Evolutionary conservation across 2,113 vertebrate genomes (phyloP).

Genomic region (Tyrannus savana): DNA sequence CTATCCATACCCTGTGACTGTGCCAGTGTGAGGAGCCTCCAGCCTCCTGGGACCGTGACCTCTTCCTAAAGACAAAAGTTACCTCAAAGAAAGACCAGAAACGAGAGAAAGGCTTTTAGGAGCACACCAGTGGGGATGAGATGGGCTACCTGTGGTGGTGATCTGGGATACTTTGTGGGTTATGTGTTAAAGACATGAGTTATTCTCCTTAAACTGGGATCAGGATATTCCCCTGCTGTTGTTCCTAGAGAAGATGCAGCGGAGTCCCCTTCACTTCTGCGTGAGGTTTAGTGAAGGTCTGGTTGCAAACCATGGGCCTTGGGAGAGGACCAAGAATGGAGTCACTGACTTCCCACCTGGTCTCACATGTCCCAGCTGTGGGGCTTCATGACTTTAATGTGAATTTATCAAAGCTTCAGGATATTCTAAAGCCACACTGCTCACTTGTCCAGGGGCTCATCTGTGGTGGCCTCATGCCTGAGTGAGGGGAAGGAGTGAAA

Average conservation of each 20-base stretch:
- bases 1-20: not conserved
- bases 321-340: not conserved
- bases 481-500: not conserved
- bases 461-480: not conserved
- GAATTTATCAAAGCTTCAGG: not conserved
- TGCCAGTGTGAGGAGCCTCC: not conserved
- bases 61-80: not conserved
- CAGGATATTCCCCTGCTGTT: not conserved
- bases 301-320: not conserved
- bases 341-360: not conserved
- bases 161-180: not conserved
- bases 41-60: not conserved
- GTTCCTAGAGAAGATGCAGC: not conserved
- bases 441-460: not conserved
- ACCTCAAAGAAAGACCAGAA: not conserved
- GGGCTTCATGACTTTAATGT: not conserved
- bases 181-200: not conserved
- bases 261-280: not conserved
- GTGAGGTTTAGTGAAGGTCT: not conserved
- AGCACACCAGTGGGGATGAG: not conserved
- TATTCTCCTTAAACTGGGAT: not conserved
- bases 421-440: not conserved
- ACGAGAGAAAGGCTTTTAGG: not conserved
- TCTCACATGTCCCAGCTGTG: not conserved
- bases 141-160: rapidly evolving